Evolutionary conservation across 2,797 vertebrate species (phyloP).

Genomic region (Smutsia temminckii): DNA sequence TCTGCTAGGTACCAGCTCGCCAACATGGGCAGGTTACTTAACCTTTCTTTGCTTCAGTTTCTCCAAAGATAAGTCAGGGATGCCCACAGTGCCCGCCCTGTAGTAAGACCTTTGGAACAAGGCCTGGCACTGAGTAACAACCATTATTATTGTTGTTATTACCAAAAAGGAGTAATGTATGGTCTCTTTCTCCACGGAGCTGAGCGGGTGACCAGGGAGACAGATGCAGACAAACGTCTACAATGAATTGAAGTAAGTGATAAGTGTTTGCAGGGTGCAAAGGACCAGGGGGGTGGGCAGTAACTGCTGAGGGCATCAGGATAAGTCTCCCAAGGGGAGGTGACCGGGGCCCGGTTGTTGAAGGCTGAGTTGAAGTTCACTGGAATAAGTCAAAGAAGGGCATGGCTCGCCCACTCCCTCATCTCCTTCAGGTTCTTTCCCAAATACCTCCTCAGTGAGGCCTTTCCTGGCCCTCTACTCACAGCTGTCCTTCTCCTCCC

Average conservation of each 20-base stretch:
- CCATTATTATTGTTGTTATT: not conserved
- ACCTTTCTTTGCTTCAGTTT: constrained; percentile 1
- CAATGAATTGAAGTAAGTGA: not conserved
- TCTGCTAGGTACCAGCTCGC: not conserved
- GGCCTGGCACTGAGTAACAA: not conserved
- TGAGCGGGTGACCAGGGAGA: not conserved
- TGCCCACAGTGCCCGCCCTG: not conserved
- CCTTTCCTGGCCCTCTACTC: not conserved
- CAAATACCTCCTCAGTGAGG: not conserved
- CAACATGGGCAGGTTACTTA: not conserved
- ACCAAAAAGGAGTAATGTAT: not conserved
- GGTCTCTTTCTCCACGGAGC: not conserved
- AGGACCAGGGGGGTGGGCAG: not conserved
- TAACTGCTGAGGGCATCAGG: not conserved
- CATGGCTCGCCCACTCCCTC: not conserved
- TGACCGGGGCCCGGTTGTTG: not conserved
- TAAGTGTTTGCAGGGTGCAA: not conserved
- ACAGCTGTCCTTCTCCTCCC: not conserved
- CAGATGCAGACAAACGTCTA: not conserved
- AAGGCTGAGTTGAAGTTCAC: not conserved
- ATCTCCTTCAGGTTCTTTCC: not conserved
- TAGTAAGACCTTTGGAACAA: not conserved
- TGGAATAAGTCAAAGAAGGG: not conserved
- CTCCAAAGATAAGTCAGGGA: not conserved
- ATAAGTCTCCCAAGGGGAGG: not conserved